These are phyloP conservation scores for Corydoras sp. DNA, from an alignment of 2,113 vertebrate genomes.

Conservation along the genomic window DNA sequence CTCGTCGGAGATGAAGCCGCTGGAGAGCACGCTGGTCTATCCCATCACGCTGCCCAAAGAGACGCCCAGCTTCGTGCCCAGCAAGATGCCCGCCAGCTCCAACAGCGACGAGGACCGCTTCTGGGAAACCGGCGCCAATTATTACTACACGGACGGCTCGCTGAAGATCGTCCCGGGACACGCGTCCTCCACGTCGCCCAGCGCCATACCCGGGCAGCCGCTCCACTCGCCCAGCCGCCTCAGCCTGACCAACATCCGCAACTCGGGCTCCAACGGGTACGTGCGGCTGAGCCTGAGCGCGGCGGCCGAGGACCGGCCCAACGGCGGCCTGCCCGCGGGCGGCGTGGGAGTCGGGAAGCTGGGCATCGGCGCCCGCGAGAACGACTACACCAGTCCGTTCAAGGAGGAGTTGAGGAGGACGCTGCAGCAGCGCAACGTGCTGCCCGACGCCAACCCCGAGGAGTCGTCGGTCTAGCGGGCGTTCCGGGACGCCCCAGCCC, in stretches of 20 bases:
- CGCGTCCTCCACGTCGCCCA: constrained; percentile 65
- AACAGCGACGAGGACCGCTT: constrained; percentile 77
- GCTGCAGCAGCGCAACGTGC: constrained; percentile 82
- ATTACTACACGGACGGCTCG: constrained; percentile 91
- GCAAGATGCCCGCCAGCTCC: constrained; percentile 64
- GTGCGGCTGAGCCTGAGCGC: constrained; percentile 87
- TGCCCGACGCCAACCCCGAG: constrained; percentile 93
- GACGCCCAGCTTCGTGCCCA: constrained; percentile 79
- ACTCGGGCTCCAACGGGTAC: constrained; percentile 86
- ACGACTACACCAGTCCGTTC: constrained; percentile 71
- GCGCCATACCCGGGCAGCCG: constrained; percentile 87
- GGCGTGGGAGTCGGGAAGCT: constrained; percentile 53
- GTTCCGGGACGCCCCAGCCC: constrained; percentile 37
- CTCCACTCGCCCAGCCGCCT: constrained; percentile 85
- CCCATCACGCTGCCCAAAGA: constrained; percentile 90
- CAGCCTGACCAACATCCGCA: constrained; percentile 85
- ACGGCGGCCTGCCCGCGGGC: constrained; percentile 72
- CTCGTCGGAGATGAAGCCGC: constrained; percentile 71
- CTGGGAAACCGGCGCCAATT: constrained; percentile 87
- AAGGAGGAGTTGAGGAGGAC: constrained; percentile 73
- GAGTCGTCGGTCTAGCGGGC: constrained; percentile 86
- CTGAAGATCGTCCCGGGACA: constrained; percentile 95
- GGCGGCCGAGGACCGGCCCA: constrained; percentile 74
- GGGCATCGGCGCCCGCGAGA: constrained; percentile 53
- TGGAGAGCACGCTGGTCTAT: constrained; percentile 88